Percentiles rank a stretch among this genome's conserved stretches.
Conservation (phyloP, 1,140 invertebrate species). For the Drosophila trapezifrons region DNA sequence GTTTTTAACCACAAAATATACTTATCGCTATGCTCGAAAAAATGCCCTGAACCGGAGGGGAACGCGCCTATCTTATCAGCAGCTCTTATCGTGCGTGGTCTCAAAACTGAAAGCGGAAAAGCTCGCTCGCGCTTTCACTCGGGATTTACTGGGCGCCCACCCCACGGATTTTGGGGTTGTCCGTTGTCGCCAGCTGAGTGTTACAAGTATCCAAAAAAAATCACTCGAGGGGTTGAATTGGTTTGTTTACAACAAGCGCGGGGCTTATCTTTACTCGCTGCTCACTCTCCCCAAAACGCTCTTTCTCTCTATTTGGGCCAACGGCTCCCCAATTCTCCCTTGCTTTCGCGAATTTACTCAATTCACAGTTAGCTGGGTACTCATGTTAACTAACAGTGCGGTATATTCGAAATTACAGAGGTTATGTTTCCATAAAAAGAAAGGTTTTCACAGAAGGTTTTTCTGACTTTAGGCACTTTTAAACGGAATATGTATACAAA, state of each 20-base stretch:
- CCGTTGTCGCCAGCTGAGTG: conserved; percentile 58
- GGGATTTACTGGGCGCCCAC: conserved; percentile 13
- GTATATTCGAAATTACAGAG: background rate
- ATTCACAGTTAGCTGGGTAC: background rate
- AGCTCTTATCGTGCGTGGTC: conserved; percentile 35
- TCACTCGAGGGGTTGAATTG: conserved; percentile 77
- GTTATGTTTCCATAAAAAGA: background rate
- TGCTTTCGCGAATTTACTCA: conserved; percentile 34
- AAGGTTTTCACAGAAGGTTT: background rate
- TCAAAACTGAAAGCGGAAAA: conserved; percentile 39
- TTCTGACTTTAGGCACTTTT: background rate
- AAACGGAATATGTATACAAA: too few relatives aligned
- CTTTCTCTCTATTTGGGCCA: conserved; percentile 6
- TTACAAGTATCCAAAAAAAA: conserved; percentile 59
- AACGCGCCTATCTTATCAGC: conserved; percentile 35
- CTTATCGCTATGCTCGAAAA: conserved; percentile 10
- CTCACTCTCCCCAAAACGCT: conserved; percentile 22
- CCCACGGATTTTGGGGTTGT: conserved; percentile 60
- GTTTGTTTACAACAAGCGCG: conserved; percentile 74
- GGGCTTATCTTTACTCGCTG: conserved; percentile 2
- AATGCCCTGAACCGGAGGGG: conserved; percentile 11
- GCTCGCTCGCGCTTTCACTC: conserved; percentile 56
- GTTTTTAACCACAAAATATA: conserved; percentile 6
- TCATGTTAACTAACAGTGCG: background rate
- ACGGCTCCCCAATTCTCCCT: conserved; percentile 40